Percentiles rank a stretch among this genome's conserved stretches.
Conservation (phyloP, 2,797 vertebrate species). For the Characodon lateralis region DNA sequence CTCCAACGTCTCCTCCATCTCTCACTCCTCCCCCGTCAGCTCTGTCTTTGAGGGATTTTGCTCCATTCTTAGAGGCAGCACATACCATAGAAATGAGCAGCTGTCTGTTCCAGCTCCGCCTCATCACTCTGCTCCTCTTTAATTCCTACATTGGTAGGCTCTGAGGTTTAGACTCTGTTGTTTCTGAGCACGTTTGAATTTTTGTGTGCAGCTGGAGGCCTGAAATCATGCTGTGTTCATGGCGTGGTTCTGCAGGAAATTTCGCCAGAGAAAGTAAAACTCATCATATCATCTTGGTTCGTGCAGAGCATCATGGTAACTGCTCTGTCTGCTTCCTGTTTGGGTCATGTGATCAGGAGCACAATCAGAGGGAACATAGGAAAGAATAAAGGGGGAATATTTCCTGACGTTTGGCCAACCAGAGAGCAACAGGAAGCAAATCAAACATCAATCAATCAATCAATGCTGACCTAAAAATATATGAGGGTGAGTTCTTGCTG, state of each 20-base stretch:
- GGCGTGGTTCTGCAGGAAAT: background rate
- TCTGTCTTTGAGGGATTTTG: constrained; percentile 42
- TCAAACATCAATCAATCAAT: constrained; percentile 26
- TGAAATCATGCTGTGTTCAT: background rate
- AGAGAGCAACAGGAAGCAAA: background rate
- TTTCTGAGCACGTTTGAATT: background rate
- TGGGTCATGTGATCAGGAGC: constrained; percentile 1
- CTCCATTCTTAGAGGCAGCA: constrained; percentile 48
- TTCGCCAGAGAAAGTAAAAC: background rate
- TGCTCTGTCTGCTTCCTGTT: background rate
- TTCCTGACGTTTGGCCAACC: constrained; percentile 41
- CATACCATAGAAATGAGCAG: constrained; percentile 40
- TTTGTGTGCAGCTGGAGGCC: background rate
- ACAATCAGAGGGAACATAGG: constrained; percentile 76
- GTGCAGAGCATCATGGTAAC: background rate
- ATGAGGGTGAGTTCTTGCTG: background rate
- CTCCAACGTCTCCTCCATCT: background rate
- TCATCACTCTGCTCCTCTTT: constrained; percentile 14
- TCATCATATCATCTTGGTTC: background rate
- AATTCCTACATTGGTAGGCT: background rate
- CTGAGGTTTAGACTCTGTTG: background rate
- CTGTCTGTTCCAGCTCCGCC: constrained; percentile 29
- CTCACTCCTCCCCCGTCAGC: background rate
- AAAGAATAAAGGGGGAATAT: constrained; percentile 76
- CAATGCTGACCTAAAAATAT: no score